Evolutionary conservation across 2,797 vertebrate genomes (phyloP).

Genomic region (Sebastes taczanowskii): DNA sequence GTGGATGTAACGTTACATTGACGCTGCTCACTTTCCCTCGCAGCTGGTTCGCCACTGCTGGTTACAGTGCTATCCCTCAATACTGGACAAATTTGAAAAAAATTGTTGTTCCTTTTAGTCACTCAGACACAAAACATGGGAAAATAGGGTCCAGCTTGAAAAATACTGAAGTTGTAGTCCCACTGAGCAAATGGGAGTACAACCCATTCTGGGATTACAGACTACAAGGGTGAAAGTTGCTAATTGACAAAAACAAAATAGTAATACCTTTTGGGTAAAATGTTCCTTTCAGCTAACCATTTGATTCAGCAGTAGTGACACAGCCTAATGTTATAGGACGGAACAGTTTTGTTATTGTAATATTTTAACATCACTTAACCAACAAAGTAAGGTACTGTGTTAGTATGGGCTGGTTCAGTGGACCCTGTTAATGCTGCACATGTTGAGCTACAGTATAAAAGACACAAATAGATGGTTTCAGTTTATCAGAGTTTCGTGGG

Average conservation of each 20-base stretch:
- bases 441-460: not conserved
- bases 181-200: not conserved
- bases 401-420: not conserved
- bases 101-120: no score
- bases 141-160: no score
- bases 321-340: not conserved
- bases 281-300: not conserved
- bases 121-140: no score
- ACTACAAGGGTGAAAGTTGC: not conserved
- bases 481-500: constrained; percentile 18
- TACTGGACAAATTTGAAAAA: no score
- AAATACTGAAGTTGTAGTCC: not conserved
- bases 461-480: not conserved
- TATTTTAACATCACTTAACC: not conserved
- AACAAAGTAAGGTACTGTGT: not conserved
- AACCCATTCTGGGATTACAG: not conserved
- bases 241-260: not conserved
- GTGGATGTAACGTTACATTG: no score
- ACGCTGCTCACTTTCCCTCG: no score
- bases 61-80: no score
- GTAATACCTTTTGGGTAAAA: not conserved
- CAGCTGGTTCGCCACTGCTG: no score
- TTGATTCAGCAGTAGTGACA: not conserved
- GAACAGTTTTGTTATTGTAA: not conserved
- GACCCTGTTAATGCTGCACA: not conserved